phyloP scores from a whole-genome alignment of 2,113 vertebrate species.

The Rhabdornis inornatus region DNA sequence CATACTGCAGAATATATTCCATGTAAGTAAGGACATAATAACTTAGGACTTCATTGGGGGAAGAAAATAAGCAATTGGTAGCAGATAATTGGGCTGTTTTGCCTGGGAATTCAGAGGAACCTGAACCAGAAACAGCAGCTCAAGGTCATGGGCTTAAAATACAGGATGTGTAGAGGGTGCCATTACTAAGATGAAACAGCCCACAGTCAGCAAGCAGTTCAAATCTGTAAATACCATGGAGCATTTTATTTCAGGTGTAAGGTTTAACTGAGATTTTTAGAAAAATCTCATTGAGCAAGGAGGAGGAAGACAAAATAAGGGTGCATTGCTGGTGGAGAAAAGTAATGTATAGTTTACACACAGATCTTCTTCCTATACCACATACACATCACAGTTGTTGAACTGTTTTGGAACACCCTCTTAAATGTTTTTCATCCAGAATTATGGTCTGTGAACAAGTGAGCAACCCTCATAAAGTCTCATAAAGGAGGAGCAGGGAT shows the following conservation, averaged over 20 bases:
- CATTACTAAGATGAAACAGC: not conserved
- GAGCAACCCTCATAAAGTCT: not conserved
- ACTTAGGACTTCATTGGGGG: not conserved
- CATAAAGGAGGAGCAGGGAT: not conserved
- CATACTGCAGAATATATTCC: not conserved
- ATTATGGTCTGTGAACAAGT: not conserved
- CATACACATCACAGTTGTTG: not conserved
- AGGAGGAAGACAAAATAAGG: not conserved
- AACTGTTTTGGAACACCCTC: not conserved
- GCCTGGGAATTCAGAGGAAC: not conserved
- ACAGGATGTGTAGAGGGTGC: not conserved
- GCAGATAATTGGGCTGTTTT: not conserved
- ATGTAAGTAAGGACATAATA: not conserved
- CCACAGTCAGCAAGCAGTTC: not conserved
- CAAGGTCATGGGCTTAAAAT: not conserved
- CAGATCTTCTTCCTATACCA: not conserved
- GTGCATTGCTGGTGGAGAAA: not conserved
- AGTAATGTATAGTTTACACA: accelerated
- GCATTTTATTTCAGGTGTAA: not conserved
- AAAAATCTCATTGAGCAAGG: not conserved
- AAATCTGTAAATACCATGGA: not conserved
- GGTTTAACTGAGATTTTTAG: not conserved
- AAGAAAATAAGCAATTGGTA: not conserved
- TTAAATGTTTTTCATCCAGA: not conserved
- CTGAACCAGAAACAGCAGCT: not conserved